These are phyloP conservation scores for Drosophila setosimentum DNA, from an alignment of 2,888 invertebrate species.

Conservation along the genomic window DNA sequence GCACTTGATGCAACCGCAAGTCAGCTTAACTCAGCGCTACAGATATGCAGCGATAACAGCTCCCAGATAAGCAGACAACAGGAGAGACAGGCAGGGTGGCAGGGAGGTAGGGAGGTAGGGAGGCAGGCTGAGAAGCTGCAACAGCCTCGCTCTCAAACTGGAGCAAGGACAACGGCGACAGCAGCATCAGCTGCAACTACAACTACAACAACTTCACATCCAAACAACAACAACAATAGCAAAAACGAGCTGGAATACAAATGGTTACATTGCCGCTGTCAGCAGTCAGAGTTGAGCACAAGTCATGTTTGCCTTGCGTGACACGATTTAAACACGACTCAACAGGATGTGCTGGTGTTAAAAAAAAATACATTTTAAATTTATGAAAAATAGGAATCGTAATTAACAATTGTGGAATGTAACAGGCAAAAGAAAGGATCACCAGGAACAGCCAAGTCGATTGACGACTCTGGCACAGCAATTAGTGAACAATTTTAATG, in stretches of 20 bases:
- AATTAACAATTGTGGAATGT: not conserved
- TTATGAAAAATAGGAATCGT: not conserved
- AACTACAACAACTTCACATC: constrained; percentile 66
- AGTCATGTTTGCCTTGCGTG: not conserved
- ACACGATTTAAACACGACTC: not conserved
- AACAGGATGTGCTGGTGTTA: not conserved
- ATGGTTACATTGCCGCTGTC: constrained; percentile 30
- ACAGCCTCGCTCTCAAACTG: constrained; percentile 54
- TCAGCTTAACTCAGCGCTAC: constrained; percentile 29
- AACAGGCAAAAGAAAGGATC: not conserved
- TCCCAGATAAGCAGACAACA: constrained; percentile 55
- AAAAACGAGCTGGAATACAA: constrained; percentile 32
- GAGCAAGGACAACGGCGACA: constrained; percentile 70
- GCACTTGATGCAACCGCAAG: constrained; percentile 53
- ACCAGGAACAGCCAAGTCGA: not conserved
- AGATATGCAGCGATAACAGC: constrained; percentile 69
- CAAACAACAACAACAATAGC: constrained; percentile 40
- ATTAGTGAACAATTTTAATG: not conserved
- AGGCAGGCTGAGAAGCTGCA: constrained; percentile 23
- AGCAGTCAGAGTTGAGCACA: constrained; percentile 4
- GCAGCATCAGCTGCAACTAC: constrained; percentile 2
- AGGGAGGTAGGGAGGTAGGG: not conserved
- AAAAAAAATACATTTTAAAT: not conserved
- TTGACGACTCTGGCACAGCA: not conserved
- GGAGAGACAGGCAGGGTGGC: not conserved